A percentile compares a stretch with the other conserved stretches of the same genome.
phyloP scores from a whole-genome alignment of 1,140 invertebrate genomes.

The Colletes gigas region DNA sequence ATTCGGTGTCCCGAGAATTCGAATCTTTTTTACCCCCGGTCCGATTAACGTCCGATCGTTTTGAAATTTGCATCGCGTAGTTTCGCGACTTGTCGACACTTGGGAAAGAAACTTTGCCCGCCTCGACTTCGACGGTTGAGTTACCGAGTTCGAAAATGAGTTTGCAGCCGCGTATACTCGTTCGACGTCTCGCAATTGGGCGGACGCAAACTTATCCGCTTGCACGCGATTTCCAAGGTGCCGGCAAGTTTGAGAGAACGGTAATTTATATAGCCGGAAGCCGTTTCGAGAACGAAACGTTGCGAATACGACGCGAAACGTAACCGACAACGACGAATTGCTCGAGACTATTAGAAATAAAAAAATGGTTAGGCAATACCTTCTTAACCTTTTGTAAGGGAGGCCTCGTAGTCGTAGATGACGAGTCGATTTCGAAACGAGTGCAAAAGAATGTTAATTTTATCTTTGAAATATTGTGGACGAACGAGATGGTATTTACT shows the following conservation, averaged over 20 bases:
- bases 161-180: not conserved
- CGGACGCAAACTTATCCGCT: no score
- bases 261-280: not conserved
- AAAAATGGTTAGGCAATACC: no score
- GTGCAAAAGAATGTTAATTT: no score
- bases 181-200: not conserved
- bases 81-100: not conserved
- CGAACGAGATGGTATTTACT: no score
- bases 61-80: not conserved
- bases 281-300: not conserved
- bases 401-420: no score
- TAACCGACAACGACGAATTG: no score
- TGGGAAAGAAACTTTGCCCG: not conserved
- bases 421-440: no score
- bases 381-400: no score
- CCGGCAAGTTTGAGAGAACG: not conserved
- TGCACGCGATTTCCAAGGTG: not conserved
- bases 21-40: not conserved
- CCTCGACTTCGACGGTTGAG: not conserved
- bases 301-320: no score
- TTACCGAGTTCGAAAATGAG: conserved; percentile 11
- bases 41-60: not conserved
- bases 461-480: no score
- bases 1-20: not conserved
- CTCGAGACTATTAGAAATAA: not conserved